These are phyloP conservation scores for Armadillidium nasatum DNA, from an alignment of 1,140 invertebrate genomes.

Conservation along the genomic window DNA sequence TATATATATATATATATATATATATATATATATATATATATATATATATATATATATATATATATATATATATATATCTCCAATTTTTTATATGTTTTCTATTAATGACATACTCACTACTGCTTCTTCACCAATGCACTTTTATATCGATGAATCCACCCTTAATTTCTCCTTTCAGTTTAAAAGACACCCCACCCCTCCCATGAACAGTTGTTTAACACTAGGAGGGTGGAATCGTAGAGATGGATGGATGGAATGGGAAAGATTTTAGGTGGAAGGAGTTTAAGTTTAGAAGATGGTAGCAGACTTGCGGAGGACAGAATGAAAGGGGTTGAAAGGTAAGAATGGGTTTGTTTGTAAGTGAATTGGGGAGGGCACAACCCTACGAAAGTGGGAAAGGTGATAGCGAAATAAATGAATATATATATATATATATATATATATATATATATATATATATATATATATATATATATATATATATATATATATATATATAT, in stretches of 20 bases:
- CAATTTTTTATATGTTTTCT: too few species aligned
- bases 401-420: not conserved
- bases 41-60: conserved; percentile 6
- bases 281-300: too few species aligned
- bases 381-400: not conserved
- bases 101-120: too few species aligned
- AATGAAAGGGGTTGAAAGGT: too few species aligned
- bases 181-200: not conserved
- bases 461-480: conserved; percentile 6
- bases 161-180: too few species aligned
- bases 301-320: too few species aligned
- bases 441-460: conserved; percentile 6
- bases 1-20: conserved; percentile 2
- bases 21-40: conserved; percentile 6
- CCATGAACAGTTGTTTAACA: not conserved
- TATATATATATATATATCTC: too few species aligned
- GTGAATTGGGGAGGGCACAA: not conserved
- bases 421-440: not conserved
- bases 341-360: too few species aligned
- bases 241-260: too few species aligned
- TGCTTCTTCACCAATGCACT: too few species aligned
- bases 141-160: too few species aligned
- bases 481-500: conserved; percentile 2
- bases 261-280: too few species aligned
- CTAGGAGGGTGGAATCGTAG: not conserved